Percentiles rank a stretch among this genome's conserved stretches.
Evolutionary conservation across 2,797 vertebrate genomes (phyloP).

Genomic region (Chaetodon trifasciatus): DNA sequence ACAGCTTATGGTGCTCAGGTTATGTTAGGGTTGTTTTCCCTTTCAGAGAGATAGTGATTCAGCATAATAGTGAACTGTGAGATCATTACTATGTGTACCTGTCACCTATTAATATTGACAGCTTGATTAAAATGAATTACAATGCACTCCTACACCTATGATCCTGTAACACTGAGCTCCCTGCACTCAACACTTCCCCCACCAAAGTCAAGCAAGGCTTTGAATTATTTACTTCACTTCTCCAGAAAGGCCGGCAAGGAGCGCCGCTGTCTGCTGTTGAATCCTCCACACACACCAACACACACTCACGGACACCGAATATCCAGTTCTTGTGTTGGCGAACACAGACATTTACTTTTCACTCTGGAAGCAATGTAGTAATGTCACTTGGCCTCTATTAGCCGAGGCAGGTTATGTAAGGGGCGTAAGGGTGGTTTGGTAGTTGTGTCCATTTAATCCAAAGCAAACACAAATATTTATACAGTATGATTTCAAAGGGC

Average conservation of each 20-base stretch:
- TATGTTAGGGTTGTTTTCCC: not conserved
- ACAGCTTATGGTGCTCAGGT: not conserved
- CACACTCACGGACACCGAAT: slow-evolving; percentile 23
- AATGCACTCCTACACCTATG: slow-evolving; percentile 28
- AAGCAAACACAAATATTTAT: slow-evolving; percentile 15
- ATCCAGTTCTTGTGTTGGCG: slow-evolving; percentile 13
- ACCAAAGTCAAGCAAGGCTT: slow-evolving; percentile 47
- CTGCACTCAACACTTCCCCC: slow-evolving; percentile 28
- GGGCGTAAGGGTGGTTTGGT: not conserved
- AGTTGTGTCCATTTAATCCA: not conserved
- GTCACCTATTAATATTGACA: slow-evolving; percentile 26
- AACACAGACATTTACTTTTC: slow-evolving; percentile 30
- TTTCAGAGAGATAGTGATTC: not conserved
- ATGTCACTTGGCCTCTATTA: slow-evolving; percentile 11
- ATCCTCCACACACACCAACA: slow-evolving; percentile 32
- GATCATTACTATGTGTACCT: slow-evolving; percentile 7
- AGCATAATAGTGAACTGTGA: not conserved
- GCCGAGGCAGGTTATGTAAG: not conserved
- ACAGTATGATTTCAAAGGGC: not conserved
- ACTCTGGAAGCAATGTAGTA: slow-evolving; percentile 8
- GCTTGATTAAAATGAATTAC: slow-evolving; percentile 36
- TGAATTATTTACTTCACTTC: slow-evolving; percentile 69
- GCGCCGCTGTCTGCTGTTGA: slow-evolving; percentile 34
- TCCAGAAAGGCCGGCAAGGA: slow-evolving; percentile 43
- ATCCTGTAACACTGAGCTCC: slow-evolving; percentile 40